phyloP scores from a whole-genome alignment of 2,888 invertebrate species.

The Habroteleia sp. region DNA sequence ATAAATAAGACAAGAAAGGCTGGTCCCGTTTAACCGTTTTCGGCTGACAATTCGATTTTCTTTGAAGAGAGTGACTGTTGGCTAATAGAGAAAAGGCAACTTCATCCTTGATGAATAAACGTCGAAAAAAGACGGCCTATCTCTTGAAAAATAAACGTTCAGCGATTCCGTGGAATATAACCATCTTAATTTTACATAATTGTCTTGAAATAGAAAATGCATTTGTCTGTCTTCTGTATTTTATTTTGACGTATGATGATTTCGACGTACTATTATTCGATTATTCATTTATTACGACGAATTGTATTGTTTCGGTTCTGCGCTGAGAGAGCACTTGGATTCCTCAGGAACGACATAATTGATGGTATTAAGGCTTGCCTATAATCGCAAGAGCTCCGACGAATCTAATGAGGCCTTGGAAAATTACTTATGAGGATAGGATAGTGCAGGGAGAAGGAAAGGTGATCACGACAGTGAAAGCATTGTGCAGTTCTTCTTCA shows the following conservation, averaged over 20 bases:
- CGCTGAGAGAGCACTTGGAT: constrained; percentile 71
- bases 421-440: constrained; percentile 74
- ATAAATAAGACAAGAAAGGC: constrained; percentile 2
- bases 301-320: constrained; percentile 71
- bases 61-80: constrained; percentile 13
- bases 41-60: constrained; percentile 10
- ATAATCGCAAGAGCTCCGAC: constrained; percentile 68
- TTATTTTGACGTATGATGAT: constrained; percentile 31
- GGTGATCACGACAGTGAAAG: constrained; percentile 59
- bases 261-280: constrained; percentile 42
- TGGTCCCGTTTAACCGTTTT: constrained; percentile 3
- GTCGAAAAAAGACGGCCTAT: too few species aligned
- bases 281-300: constrained; percentile 29
- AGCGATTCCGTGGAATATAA: too few species aligned
- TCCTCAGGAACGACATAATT: constrained; percentile 76
- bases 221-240: constrained; percentile 18
- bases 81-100: constrained; percentile 26
- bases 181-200: too few species aligned
- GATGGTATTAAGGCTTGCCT: constrained; percentile 77
- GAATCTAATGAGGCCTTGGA: constrained; percentile 71
- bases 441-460: constrained; percentile 37
- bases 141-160: too few species aligned
- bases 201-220: constrained; percentile 12
- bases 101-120: constrained; percentile 36
- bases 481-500: constrained; percentile 18